Conservation (phyloP, 2,113 vertebrate species). For the Neodontobutis hainanensis region DNA sequence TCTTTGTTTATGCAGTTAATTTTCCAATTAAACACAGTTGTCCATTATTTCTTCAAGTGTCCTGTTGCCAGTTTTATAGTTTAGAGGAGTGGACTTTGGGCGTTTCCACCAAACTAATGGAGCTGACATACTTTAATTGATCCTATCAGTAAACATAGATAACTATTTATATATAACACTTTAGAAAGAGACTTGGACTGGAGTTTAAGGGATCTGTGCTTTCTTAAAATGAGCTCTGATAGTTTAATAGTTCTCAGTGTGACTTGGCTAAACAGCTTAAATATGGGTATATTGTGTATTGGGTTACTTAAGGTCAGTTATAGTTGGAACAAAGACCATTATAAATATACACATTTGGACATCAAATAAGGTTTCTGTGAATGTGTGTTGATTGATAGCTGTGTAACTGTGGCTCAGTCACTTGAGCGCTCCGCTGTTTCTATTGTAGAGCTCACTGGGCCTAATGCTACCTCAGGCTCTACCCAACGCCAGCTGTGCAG, state of each 20-base stretch:
- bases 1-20: not conserved
- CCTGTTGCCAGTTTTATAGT: conserved; percentile 24
- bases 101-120: too few species aligned
- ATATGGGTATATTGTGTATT: too few species aligned
- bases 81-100: conserved; percentile 15
- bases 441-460: conserved; percentile 27
- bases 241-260: too few species aligned
- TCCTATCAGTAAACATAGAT: too few species aligned
- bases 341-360: conserved; percentile 31
- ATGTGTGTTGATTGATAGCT: conserved; percentile 13
- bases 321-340: conserved; percentile 14
- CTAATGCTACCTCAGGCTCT: conserved; percentile 48
- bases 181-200: not conserved
- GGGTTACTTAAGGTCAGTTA: too few species aligned
- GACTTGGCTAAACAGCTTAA: too few species aligned
- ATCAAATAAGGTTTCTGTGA: conserved; percentile 27
- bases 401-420: conserved; percentile 42
- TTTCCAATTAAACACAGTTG: not conserved
- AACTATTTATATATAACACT: too few species aligned
- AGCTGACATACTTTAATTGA: not conserved
- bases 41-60: conserved; percentile 15
- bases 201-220: too few species aligned
- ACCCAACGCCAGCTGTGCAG: conserved; percentile 53
- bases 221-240: too few species aligned
- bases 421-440: conserved; percentile 41